Evolutionary conservation across 2,888 invertebrate genomes (phyloP), one percentile per base, ranked within the genome.

Genomic region (Falcaria lacertinaria): DNA sequence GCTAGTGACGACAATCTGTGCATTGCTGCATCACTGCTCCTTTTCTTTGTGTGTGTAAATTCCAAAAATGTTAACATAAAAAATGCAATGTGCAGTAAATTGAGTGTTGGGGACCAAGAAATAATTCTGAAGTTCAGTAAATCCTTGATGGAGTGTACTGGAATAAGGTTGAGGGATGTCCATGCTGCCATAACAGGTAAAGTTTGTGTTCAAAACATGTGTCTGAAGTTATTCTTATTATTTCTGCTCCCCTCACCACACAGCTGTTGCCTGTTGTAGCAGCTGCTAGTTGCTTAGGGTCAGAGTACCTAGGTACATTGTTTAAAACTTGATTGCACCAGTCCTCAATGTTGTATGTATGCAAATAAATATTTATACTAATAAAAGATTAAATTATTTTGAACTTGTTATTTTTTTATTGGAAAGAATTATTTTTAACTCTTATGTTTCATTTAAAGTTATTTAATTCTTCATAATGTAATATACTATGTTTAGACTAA

Each of bases 91-190:
- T 91, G 91, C 54, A 79, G 74, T 37, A 87, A 86, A 43, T 65
- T 92, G 15, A 77, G 80, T 43, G 60, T 69, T n/a, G 85, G 81
- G 7, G 90, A 90, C 33, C 92, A 92, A 66, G 76, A 91, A 45
- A 82, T 74, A 15, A 90, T 92, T 52, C 76, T 91, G 64, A 80
- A 80, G 41, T 91, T 90, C 54, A 86, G 89, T 43, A 91, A 91
- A 66, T 69, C 67, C 34, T 58, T 91, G n/a, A 79, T 92, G 73
- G 81, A 89, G 4, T 82, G 86, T 50, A 74, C 83, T 3, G 69
- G 74, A 36, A 74, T 87, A 16, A 69, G 87, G 22, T 82, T 76
- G 5, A 66, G 52, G 11, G 85, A 90, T 56, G 80, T 88, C 13
- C 57, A 89, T 43, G 63, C 68, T 44, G 83, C 86, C 48, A 89